Conservation (phyloP, 2,888 invertebrate genomes). For the Glyphotaelius pellucidus region DNA sequence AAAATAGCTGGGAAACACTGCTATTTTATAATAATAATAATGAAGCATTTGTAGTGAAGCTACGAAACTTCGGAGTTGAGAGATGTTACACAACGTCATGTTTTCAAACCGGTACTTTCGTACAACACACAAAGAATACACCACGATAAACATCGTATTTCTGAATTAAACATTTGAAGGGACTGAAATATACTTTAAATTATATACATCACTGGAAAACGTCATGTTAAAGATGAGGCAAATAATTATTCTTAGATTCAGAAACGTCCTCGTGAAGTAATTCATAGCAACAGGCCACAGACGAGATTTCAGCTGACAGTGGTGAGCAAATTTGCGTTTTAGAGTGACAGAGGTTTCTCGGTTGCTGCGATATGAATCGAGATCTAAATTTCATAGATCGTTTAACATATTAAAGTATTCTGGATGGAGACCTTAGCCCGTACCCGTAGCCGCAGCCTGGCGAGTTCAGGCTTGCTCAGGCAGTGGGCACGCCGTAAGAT, state of each 20-base stretch:
- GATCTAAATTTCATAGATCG: slow-evolving; percentile 58
- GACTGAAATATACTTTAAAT: neutral
- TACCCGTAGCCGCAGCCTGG: neutral
- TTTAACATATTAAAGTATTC: slow-evolving; percentile 59
- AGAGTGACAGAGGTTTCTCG: slow-evolving; percentile 18
- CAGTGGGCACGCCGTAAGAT: neutral
- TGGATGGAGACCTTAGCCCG: slow-evolving; percentile 35
- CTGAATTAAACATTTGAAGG: neutral
- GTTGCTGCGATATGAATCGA: slow-evolving; percentile 26
- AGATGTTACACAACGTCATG: neutral
- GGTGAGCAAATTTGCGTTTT: slow-evolving; percentile 18
- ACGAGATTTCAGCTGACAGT: slow-evolving; percentile 2
- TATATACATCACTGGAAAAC: neutral
- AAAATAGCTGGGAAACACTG: neutral
- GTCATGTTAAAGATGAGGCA: neutral
- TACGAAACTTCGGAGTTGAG: neutral
- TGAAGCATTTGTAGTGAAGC: neutral
- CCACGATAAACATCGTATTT: slow-evolving; percentile 11
- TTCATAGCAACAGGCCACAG: neutral
- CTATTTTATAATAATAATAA: neutral
- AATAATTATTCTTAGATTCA: neutral
- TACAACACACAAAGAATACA: slow-evolving; percentile 23
- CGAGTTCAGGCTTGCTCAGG: neutral
- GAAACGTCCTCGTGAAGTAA: neutral
- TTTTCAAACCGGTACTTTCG: slow-evolving; percentile 9